phyloP scores from a whole-genome alignment of 2,113 vertebrate genomes.

The Oreochromis tanganicae region DNA sequence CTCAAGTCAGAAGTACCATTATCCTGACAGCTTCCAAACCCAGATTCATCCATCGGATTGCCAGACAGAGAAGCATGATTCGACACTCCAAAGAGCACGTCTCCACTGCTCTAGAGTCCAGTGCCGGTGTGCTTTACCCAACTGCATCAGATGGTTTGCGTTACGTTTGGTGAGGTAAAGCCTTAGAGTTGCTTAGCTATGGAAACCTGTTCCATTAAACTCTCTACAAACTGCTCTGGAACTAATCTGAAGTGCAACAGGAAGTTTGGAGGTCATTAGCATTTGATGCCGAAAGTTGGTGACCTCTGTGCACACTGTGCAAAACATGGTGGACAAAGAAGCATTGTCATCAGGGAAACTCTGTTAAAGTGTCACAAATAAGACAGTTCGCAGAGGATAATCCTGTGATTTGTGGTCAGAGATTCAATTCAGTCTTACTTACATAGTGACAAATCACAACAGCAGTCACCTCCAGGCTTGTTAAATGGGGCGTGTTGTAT shows the following conservation, averaged over 20 bases:
- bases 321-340: neutral
- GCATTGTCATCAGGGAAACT: neutral
- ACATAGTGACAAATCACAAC: neutral
- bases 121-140: neutral
- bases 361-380: neutral
- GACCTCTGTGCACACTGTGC: neutral
- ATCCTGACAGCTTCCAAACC: neutral
- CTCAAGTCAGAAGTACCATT: neutral
- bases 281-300: neutral
- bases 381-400: neutral
- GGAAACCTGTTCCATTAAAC: neutral
- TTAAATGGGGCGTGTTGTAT: neutral
- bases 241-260: neutral
- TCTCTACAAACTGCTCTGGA: neutral
- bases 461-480: neutral
- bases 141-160: neutral
- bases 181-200: neutral
- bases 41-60: neutral
- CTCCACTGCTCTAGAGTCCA: neutral
- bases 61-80: neutral
- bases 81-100: neutral
- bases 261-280: neutral
- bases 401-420: neutral
- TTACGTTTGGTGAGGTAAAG: neutral
- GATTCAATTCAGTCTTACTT: neutral